phyloP scores from a whole-genome alignment of 2,797 vertebrate genomes.

The Myiothlypis coronata region DNA sequence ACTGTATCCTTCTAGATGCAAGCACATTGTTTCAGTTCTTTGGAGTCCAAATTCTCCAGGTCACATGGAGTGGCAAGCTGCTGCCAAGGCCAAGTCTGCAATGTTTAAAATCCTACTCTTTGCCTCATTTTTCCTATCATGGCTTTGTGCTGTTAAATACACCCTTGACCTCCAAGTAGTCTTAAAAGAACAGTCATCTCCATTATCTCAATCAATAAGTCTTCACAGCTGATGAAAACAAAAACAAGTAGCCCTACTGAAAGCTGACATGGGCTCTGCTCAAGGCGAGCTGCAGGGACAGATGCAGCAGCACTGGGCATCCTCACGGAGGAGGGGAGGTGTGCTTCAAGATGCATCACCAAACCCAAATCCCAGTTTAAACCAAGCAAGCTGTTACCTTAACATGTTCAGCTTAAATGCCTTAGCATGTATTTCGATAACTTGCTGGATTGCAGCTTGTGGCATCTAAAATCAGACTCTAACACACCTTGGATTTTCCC shows the following conservation, averaged over 20 bases:
- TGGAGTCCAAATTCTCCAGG: background rate
- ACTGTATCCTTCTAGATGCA: constrained; percentile 14
- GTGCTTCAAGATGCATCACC: background rate
- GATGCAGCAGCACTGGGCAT: background rate
- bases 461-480: background rate
- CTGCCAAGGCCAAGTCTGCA: background rate
- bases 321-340: background rate
- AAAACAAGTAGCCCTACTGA: background rate
- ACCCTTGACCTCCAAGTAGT: background rate
- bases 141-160: background rate
- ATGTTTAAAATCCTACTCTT: background rate
- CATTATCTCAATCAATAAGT: background rate
- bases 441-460: background rate
- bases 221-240: background rate
- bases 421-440: background rate
- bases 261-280: background rate
- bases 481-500: background rate
- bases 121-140: background rate
- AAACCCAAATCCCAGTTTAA: background rate
- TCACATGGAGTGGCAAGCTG: background rate
- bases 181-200: background rate
- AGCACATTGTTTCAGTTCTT: constrained; percentile 7
- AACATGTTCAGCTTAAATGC: background rate
- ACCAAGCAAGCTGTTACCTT: background rate
- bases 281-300: background rate